Evolutionary conservation across 2,113 vertebrate species (phyloP), one percentile per base, ranked within the genome.

Genomic region (Mesembrinibis cayennensis): DNA sequence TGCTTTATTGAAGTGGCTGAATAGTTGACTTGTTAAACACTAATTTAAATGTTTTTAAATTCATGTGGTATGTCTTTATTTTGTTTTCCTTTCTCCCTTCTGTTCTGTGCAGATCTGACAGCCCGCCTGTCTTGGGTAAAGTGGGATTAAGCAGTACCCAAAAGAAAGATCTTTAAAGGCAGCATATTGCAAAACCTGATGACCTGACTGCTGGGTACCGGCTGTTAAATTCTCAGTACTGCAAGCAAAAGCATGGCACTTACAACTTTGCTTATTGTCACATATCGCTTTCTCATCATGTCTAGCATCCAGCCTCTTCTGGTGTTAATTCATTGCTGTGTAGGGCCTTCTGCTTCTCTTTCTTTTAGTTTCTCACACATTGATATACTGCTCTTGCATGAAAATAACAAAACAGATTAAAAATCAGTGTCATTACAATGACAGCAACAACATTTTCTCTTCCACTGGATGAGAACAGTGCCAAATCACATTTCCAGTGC

Each of bases 41-140:
- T 89, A 93, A 98, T 98, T 97, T 95, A 97, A 98, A 98, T 92
- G 94, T 90, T 97, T 96, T 95, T 87, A 96, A 98, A 97, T 94
- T 81, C 87, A 87, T 91, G 82, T 96, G 87, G 21, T 97, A 95
- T 94, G 76, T 94, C 92, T 96, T 96, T 82, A 87, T 81, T 94
- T 97, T 97, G 40, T 85, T 93, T 95, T 71, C 76, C 70, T 74
- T 65, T 87, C 67, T 87, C 44, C 62, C 77, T 62, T 71, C 89
- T 93, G 53, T 87, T 36, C 45, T 21, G 9, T 82, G 70, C 97
- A 99, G 98, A 99, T 98, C 98, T 99, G 97, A 99, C 98, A 95
- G 98, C 99, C 90, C 98, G 98, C 53, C 98, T 98, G 71, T 98
- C 98, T 67, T 99, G 98, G 98, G 98, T 99, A 94, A 99, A 98